Percentiles rank a stretch among this genome's conserved stretches.
These are phyloP conservation scores for Cyclura pinguis DNA, from an alignment of 2,797 vertebrate species.

Conservation along the genomic window DNA sequence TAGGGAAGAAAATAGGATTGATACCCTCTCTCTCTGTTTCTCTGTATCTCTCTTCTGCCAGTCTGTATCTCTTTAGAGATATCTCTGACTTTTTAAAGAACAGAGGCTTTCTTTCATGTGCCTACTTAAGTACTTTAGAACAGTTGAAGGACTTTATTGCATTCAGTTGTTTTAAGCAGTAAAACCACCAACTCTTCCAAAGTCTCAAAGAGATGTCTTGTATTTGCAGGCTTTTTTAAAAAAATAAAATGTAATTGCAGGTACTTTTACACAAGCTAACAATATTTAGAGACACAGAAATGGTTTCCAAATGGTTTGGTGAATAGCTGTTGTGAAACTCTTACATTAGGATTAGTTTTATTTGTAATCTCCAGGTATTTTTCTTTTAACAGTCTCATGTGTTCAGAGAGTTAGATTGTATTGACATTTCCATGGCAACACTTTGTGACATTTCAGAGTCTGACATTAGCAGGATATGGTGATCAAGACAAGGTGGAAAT, in stretches of 20 bases:
- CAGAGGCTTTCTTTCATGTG: not conserved
- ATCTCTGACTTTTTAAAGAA: conserved; percentile 3
- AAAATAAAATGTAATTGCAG: not conserved
- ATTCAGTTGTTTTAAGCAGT: not conserved
- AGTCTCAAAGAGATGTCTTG: not conserved
- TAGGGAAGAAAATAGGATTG: not conserved
- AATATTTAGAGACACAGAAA: not conserved
- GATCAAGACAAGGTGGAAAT: conserved; percentile 55
- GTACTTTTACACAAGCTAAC: not conserved
- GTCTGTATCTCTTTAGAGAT: too few species aligned
- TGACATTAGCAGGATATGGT: conserved; percentile 64
- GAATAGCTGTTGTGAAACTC: conserved; percentile 14
- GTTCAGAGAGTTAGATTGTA: conserved; percentile 45
- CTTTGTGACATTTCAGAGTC: conserved; percentile 55
- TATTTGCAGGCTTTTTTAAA: not conserved
- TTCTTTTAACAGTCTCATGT: conserved; percentile 48
- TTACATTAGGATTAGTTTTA: conserved; percentile 6
- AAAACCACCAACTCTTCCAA: not conserved
- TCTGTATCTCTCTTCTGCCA: not conserved
- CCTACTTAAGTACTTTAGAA: not conserved
- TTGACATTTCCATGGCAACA: conserved; percentile 76
- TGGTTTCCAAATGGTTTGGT: not conserved
- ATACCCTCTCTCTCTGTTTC: not conserved
- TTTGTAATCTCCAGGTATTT: conserved; percentile 60
- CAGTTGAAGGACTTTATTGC: not conserved